Evolutionary conservation across 1,140 invertebrate genomes (phyloP), one percentile per base, ranked within the genome.

Genomic region (Akabosia matsudoensis): DNA sequence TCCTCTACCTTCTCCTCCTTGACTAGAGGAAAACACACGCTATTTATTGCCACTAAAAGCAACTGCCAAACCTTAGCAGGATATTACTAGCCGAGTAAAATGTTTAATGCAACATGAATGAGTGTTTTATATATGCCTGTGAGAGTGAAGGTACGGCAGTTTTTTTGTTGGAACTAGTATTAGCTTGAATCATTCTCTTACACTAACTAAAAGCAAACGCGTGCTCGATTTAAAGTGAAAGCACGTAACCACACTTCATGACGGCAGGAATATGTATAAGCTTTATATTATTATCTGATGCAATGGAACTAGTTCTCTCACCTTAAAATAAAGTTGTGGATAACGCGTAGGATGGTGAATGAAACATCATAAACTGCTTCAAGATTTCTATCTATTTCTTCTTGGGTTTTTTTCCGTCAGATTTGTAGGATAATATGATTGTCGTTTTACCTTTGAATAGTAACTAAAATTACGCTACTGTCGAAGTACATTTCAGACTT

Each of bases 21-120:
- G 37, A 45, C 37, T 45, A 45, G 37, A 45, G 7, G 37, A 45
- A 45, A 7, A 45, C 37, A 45, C 37, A 10, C 37, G 7, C 37
- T 45, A 45, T 18, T 45, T 45, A 45, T 45, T 45, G 37, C 37
- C 37, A 45, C 54, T 67, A 67, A 67, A 67, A 67, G 61, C 61
- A 67, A 67, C 61, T 67, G 28, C 61, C 61, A 30, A 30, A 30
- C 13, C 61, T 45, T 10, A 10, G 37, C 37, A 7, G 18, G 7
- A 45, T 45, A 45, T 45, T 45, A 45, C 7, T 10, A 18, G 7
- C 28, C 31, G 61, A 67, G 61, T 30, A 67, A 45, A 67, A 67
- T 67, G 61, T 28, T 67, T 67, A 67, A 67, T 67, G 61, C 61
- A 67, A 67, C 61, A 67, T 67, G 61, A 67, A 67, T 67, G 61